Base-by-base conservation (phyloP, 2,888 invertebrate genomes). In the Diabrotica balteata region DNA sequence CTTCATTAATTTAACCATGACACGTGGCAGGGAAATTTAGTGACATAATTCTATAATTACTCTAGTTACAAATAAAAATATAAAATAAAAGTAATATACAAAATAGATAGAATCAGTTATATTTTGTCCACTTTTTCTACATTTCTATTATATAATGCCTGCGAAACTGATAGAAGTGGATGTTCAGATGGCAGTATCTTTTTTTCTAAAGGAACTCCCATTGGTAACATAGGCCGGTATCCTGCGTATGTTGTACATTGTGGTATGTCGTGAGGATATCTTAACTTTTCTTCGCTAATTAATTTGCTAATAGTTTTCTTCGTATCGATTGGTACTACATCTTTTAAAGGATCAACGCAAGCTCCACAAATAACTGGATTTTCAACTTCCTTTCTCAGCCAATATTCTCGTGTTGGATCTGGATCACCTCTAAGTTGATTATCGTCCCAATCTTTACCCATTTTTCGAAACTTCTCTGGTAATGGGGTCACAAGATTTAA, bases 371-470 rank as follows among this genome's bases (percentile, higher is more conserved):
- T 64, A 4, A 79, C 75, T 17, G 76, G 76, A 8, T 79, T 76
- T 53, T 79, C 79, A 68, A 78, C 80, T 51, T 80, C 74, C 45
- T 57, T 64, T 46, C 9, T 22, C 7, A 76, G 64, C 83, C 84
- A 84, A 71, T 81, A 84, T 52, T 75, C 73, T 59, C 57, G 69
- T 8, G 80, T 81, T 0, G 80, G 78, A 73, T 84, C 82, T 4
- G 82, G 78, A 53, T 69, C 74, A 5, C 73, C 77, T 65, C 83
- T 78, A 8, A 68, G 72, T 75, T 85, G 84, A 60, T 76, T 59
- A 54, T 76, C 74, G 64, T 84, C 83, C 84, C 84, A 85, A 43
- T 75, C 70, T 74, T 74, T 80, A 5, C 78, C 80, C n/a, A 61
- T 10, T 32, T 71, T 74, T 43, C 70, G 64, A 53, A 73, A 76